phyloP scores from a whole-genome alignment of 1,140 invertebrate species.

The Melanaphis sacchari region DNA sequence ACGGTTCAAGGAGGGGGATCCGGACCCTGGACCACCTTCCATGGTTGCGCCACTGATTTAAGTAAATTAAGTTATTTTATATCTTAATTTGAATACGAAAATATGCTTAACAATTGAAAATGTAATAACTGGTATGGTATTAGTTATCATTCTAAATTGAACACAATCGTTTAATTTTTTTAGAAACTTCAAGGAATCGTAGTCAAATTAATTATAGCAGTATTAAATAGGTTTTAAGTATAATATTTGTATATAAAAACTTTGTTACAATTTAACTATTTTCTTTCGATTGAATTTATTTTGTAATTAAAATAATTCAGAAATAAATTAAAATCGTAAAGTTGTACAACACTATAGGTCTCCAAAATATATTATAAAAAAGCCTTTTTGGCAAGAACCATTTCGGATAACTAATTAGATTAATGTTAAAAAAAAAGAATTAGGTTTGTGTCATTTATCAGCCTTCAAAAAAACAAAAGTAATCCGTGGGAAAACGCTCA shows the following conservation, averaged over 20 bases:
- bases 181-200: no score
- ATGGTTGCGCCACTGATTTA: no score
- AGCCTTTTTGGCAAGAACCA: neutral
- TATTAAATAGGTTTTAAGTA: neutral
- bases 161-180: no score
- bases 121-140: no score
- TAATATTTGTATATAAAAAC: neutral
- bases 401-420: neutral
- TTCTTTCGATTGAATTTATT: neutral
- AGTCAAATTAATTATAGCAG: no score
- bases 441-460: neutral
- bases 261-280: neutral
- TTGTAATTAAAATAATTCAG: neutral
- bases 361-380: neutral
- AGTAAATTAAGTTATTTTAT: no score
- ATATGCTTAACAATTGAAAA: no score
- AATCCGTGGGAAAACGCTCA: constrained; percentile 4
- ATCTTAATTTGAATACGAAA: no score
- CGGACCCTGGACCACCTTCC: no score
- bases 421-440: constrained; percentile 15
- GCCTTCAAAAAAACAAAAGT: constrained; percentile 7
- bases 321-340: neutral
- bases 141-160: no score
- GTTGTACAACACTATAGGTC: neutral
- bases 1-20: no score